phyloP scores from a whole-genome alignment of 1,140 invertebrate genomes.

The Trichonephila inaurata region DNA sequence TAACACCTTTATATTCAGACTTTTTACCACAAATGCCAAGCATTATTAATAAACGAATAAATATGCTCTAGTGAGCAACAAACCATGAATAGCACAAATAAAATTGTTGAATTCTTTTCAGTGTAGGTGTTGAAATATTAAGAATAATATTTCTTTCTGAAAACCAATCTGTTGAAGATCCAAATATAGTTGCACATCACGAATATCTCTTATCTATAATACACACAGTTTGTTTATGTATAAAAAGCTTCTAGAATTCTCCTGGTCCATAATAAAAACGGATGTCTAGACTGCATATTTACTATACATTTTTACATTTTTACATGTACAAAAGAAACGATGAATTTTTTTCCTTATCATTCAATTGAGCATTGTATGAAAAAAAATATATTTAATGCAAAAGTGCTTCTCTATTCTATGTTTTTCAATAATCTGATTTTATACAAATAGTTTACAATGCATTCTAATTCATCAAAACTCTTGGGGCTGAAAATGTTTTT shows the following conservation, averaged over 20 bases:
- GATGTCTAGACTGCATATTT: not conserved
- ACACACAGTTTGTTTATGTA: no score
- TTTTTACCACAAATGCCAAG: no score
- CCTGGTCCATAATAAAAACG: not conserved
- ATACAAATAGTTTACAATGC: constrained; percentile 4
- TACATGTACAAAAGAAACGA: not conserved
- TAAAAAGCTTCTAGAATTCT: not conserved
- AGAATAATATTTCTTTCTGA: no score
- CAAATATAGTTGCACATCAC: no score
- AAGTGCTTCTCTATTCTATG: not conserved
- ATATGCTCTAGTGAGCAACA: no score
- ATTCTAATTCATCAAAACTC: not conserved
- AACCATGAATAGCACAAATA: no score
- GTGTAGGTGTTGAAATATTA: no score
- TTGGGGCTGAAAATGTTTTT: not conserved
- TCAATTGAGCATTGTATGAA: not conserved
- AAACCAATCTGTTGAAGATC: no score
- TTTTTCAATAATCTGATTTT: not conserved
- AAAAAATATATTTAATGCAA: not conserved
- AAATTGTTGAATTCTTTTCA: no score
- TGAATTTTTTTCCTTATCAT: not conserved
- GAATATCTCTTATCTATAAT: no score
- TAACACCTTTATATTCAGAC: no score
- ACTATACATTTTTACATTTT: not conserved
- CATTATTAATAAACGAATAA: no score